Evolutionary conservation across 2,888 invertebrate genomes (phyloP), one percentile per base, ranked within the genome.

Genomic region (Agonopterix arenella): DNA sequence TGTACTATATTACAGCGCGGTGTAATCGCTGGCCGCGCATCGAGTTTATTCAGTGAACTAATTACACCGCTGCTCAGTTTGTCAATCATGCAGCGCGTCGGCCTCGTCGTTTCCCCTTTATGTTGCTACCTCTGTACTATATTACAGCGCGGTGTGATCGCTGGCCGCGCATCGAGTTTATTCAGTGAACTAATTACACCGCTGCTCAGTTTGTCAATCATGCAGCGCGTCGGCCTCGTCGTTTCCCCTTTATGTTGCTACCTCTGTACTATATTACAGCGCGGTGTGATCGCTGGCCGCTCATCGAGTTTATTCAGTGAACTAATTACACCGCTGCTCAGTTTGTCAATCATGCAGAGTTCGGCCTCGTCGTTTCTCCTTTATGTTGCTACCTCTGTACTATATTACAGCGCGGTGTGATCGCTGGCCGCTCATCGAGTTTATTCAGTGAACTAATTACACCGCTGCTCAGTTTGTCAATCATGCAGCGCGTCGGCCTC

Each of bases 401-500:
- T 18, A 18, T 18, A 18, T 18, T 18, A 18, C 18, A 18, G 8
- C 28, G 28, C 59, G 66, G 73, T 80, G 72, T 73, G 53, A 67
- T 4, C 8, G 49, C 11, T 2, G 36, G 49, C 46, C 54, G 51
- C 55, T 65, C 70, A 68, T 68, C 65, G 68, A 77, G 76, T 73
- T 70, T 74, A 80, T 75, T 72, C 79, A 69, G 72, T 64, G 76
- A 81, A 77, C 77, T 82, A 82, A 83, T 83, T 80, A 80, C 73
- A 66, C 61, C 70, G 67, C 18, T 28, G 76, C 76, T 76, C 76
- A 68, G 79, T 78, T 76, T 79, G 80, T 80, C 82, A 81, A 77
- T 81, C 77, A 80, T 76, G 76, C 77, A 42, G 11, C 42, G 4
- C 11, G n/a, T 4, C 42, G 11, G n/a, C 42, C 42, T 11, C 4